Percentiles rank a stretch among this genome's conserved stretches.
phyloP scores from a whole-genome alignment of 2,113 vertebrate genomes.

The Zosterops japonicus region DNA sequence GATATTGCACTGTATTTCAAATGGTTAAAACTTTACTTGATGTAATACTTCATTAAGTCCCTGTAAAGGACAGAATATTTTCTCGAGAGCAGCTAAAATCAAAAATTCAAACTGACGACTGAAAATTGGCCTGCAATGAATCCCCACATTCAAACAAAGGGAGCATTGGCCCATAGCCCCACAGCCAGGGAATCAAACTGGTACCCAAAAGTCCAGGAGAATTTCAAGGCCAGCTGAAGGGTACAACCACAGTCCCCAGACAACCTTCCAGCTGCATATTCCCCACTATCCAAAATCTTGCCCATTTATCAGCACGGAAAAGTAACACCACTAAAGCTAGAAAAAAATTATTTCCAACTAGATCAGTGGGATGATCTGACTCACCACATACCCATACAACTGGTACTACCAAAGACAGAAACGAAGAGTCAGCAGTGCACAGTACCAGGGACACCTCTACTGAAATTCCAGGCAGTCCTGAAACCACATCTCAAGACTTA shows the following conservation, averaged over 20 bases:
- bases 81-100: not conserved
- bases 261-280: not conserved
- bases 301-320: not conserved
- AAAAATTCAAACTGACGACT: not conserved
- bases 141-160: not conserved
- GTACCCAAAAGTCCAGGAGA: not conserved
- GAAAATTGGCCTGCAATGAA: not conserved
- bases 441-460: not conserved
- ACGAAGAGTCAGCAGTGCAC: not conserved
- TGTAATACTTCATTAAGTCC: not conserved
- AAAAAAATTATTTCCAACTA: not conserved
- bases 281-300: not conserved
- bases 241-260: not conserved
- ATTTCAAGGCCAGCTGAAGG: not conserved
- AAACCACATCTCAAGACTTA: not conserved
- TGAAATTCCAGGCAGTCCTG: not conserved
- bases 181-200: not conserved
- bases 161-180: not conserved
- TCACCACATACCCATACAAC: not conserved
- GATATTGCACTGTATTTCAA: not conserved
- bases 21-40: not conserved
- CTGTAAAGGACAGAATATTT: not conserved
- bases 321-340: not conserved
- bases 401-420: not conserved
- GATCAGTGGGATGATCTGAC: not conserved